phyloP scores from a whole-genome alignment of 2,888 invertebrate species.

The Cheilosia pagana region DNA sequence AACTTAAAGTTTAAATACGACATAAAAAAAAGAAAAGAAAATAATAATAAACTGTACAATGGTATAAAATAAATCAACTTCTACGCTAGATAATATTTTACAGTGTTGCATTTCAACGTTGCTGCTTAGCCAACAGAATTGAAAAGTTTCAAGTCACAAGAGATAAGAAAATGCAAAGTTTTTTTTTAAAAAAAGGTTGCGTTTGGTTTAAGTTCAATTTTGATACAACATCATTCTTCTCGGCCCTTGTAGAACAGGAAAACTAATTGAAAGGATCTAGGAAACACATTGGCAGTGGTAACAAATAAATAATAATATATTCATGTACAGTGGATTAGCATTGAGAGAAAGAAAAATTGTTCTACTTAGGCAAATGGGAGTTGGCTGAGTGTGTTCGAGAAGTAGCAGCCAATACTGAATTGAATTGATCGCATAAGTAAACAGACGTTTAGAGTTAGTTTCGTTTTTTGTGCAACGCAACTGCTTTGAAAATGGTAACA shows the following conservation, averaged over 20 bases:
- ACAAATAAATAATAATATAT: slow-evolving; percentile 12
- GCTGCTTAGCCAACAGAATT: background rate
- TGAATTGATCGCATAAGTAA: too few species aligned
- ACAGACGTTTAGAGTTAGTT: too few species aligned
- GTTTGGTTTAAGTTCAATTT: too few species aligned
- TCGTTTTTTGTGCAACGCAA: too few species aligned
- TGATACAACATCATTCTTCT: too few species aligned
- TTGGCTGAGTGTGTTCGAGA: too few species aligned
- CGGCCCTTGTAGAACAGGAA: background rate
- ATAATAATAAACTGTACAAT: slow-evolving; percentile 55
- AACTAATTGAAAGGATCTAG: background rate
- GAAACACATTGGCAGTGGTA: slow-evolving; percentile 48
- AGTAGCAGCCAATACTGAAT: too few species aligned
- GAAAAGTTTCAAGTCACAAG: background rate
- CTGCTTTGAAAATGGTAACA: too few species aligned
- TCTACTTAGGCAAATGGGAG: background rate
- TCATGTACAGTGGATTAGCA: background rate
- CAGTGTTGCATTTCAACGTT: slow-evolving; percentile 16
- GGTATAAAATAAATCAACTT: slow-evolving; percentile 9
- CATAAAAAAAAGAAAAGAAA: slow-evolving; percentile 22
- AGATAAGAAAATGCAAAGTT: background rate
- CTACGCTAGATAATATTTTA: slow-evolving; percentile 42
- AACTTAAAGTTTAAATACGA: slow-evolving; percentile 55
- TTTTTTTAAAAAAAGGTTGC: too few species aligned
- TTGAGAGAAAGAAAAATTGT: background rate